Evolutionary conservation across 1,140 invertebrate genomes (phyloP).

Genomic region (Stenopsyche tienmushanensis): DNA sequence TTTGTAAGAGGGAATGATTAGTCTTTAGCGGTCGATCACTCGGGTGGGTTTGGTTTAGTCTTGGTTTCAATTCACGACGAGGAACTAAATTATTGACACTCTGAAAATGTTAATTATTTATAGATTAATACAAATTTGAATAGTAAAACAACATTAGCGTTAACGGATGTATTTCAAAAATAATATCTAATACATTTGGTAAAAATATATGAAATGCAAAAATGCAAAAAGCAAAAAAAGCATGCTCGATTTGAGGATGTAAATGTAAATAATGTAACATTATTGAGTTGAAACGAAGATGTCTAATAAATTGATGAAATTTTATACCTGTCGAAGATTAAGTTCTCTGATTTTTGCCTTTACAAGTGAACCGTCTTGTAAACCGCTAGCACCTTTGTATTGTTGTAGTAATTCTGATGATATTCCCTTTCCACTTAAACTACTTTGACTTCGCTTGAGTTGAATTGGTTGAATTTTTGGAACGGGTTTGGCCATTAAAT

Average conservation of each 20-base stretch:
- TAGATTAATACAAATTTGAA: conserved; percentile 1
- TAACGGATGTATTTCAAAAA: neutral
- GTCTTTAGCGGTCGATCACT: conserved; percentile 55
- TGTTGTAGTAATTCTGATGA: conserved; percentile 31
- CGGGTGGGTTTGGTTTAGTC: conserved; percentile 47
- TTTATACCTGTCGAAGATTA: conserved; percentile 39
- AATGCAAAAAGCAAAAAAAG: neutral
- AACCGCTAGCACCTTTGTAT: conserved; percentile 1
- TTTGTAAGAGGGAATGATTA: conserved; percentile 63
- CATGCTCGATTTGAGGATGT: neutral
- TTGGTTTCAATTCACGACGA: conserved; percentile 52
- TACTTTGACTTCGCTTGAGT: conserved; percentile 37
- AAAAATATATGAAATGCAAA: neutral
- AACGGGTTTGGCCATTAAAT: conserved; percentile 33
- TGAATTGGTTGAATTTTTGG: conserved; percentile 35
- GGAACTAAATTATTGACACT: conserved; percentile 49
- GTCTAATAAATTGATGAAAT: too few relatives aligned
- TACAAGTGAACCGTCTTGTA: conserved; percentile 33
- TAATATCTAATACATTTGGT: neutral
- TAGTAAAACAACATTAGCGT: too few relatives aligned
- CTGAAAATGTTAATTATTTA: conserved; percentile 48
- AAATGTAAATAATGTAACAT: neutral
- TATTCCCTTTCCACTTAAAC: conserved; percentile 30
- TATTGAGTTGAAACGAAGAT: neutral
- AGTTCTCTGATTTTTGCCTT: conserved; percentile 40